Evolutionary conservation across 23 tunicate genomes (phyloP).

Genomic region (Trididemnum miniatum): DNA sequence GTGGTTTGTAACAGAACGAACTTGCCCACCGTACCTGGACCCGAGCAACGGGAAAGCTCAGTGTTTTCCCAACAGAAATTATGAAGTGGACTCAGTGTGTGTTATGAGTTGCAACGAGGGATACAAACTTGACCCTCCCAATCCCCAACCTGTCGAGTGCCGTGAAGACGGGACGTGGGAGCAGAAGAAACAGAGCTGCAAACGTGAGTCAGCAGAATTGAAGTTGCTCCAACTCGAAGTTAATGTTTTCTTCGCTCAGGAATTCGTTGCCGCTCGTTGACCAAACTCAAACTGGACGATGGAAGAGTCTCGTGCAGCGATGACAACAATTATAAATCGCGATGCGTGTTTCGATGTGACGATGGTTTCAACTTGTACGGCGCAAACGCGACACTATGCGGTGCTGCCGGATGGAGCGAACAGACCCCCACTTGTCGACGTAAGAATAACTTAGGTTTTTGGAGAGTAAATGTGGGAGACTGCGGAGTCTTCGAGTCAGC

Average conservation of each 20-base stretch:
- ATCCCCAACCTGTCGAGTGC: conserved; percentile 39
- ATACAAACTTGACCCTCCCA: conserved; percentile 15
- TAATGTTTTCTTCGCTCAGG: too few relatives aligned
- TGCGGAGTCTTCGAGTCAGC: too few relatives aligned
- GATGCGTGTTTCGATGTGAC: conserved; percentile 56
- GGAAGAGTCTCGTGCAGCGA: conserved; percentile 49
- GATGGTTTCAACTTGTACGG: conserved; percentile 75
- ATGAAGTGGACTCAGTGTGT: conserved; percentile 41
- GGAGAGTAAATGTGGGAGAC: too few relatives aligned
- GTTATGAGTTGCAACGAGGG: conserved; percentile 60
- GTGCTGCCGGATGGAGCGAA: conserved; percentile 65
- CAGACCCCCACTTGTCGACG: conserved; percentile 72
- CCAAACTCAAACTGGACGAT: conserved; percentile 4
- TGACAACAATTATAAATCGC: conserved; percentile 56
- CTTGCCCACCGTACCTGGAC: conserved; percentile 23
- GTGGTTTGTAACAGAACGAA: conserved; percentile 1
- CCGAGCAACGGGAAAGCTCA: conserved; percentile 32
- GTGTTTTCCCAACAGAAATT: conserved; percentile 22
- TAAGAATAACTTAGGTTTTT: too few relatives aligned
- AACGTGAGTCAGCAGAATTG: conserved; percentile 50
- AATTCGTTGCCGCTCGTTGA: conserved; percentile 52
- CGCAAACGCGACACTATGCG: conserved; percentile 52
- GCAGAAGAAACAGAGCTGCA: conserved; percentile 33
- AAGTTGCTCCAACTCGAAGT: too few relatives aligned
- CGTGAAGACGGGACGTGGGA: conserved; percentile 54